phyloP scores from a whole-genome alignment of 37 sponge, comb jelly and placozoan genomes.

The Bolinopsis microptera region DNA sequence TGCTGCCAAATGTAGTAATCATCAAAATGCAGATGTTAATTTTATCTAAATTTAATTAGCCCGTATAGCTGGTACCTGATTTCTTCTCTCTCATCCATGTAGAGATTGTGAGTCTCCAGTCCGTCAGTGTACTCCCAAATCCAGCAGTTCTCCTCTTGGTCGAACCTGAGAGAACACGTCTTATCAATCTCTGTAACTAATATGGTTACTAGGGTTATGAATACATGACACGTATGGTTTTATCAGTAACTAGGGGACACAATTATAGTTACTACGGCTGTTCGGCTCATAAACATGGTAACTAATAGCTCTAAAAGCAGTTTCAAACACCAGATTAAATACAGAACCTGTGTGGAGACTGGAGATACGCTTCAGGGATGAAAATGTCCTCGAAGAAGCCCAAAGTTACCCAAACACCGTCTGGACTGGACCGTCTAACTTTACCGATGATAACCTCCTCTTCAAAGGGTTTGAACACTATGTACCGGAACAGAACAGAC shows the following conservation, averaged over 20 bases:
- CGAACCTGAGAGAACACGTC: slow-evolving; percentile 63
- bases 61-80: no score
- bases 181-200: no score
- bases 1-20: no score
- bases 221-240: no score
- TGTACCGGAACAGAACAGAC: slow-evolving; percentile 70
- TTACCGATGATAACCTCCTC: slow-evolving; percentile 87
- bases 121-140: slow-evolving; percentile 92
- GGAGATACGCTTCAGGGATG: slow-evolving; percentile 83
- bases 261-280: no score
- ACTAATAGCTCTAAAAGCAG: no score
- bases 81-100: slow-evolving; percentile 88
- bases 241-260: no score
- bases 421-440: slow-evolving; percentile 81
- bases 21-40: no score
- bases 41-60: no score
- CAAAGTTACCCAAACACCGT: slow-evolving; percentile 72
- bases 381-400: slow-evolving; percentile 96
- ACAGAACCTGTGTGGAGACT: slow-evolving; percentile 70
- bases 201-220: no score
- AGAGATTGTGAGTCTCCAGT: slow-evolving; percentile 80
- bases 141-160: slow-evolving; percentile 90
- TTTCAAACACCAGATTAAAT: no score
- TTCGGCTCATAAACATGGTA: no score
- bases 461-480: slow-evolving; percentile 89